phyloP scores from a whole-genome alignment of 2,113 vertebrate genomes.

The Oncorhynchus clarkii region DNA sequence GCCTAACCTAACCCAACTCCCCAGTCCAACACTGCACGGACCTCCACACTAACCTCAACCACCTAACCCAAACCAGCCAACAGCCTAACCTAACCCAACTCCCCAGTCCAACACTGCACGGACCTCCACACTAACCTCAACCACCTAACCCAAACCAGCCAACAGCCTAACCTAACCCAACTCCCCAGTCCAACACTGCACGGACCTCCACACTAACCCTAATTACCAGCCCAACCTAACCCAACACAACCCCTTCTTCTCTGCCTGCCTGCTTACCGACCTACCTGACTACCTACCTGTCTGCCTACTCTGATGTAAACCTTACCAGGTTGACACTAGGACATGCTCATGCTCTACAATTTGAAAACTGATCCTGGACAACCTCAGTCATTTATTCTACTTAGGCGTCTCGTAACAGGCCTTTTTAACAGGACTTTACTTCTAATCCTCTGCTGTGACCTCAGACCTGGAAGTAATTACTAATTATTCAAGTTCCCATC shows the following conservation, averaged over 20 bases:
- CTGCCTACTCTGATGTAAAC: constrained; percentile 7
- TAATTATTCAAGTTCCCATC: constrained; percentile 18
- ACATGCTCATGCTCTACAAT: not conserved
- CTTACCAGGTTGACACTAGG: not conserved
- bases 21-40: no score
- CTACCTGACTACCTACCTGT: not conserved
- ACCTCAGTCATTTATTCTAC: not conserved
- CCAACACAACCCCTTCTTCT: not conserved
- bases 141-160: not conserved
- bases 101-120: no score
- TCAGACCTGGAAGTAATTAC: constrained; percentile 34
- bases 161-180: constrained; percentile 16
- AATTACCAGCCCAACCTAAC: not conserved
- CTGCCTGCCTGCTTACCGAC: not conserved
- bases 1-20: no score
- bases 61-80: no score
- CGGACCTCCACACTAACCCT: not conserved
- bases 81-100: no score
- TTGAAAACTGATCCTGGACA: not conserved
- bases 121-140: no score
- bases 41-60: no score
- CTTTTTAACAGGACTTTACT: constrained; percentile 16
- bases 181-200: not conserved
- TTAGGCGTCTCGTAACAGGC: not conserved
- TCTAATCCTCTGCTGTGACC: constrained; percentile 22